Percentiles rank a stretch among this genome's conserved stretches.
Conservation (phyloP, 2,113 vertebrate genomes). For the Nerophis lumbriciformis region DNA sequence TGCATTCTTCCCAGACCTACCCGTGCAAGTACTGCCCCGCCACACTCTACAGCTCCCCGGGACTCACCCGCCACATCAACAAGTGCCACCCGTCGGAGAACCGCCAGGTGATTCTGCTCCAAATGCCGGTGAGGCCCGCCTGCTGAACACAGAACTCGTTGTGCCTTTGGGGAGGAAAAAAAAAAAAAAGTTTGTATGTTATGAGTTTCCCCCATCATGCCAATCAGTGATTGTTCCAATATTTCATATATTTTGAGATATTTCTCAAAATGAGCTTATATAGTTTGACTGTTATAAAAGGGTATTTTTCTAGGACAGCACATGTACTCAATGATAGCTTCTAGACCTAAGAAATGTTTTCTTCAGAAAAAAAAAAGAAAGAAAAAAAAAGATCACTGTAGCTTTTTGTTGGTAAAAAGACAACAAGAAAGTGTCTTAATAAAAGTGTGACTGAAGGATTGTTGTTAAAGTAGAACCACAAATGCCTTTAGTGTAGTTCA, state of each 20-base stretch:
- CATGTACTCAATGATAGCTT: conserved; percentile 77
- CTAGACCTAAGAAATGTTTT: conserved; percentile 81
- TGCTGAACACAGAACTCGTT: conserved; percentile 75
- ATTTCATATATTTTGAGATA: conserved; percentile 64
- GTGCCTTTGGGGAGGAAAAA: conserved; percentile 55
- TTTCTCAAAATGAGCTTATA: conserved; percentile 69
- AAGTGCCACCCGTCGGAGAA: conserved; percentile 99
- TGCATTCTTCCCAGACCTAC: conserved; percentile 93
- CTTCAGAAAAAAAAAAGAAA: conserved; percentile 44
- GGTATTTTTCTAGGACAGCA: conserved; percentile 80
- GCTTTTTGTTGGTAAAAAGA: conserved; percentile 87
- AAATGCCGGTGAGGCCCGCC: conserved; percentile 95
- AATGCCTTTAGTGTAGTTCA: conserved; percentile 89
- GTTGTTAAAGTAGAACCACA: conserved; percentile 88
- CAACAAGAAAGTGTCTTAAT: conserved; percentile 73
- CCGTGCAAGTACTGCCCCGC: conserved; percentile 98
- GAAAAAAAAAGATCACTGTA: conserved; percentile 73
- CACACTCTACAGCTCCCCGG: conserved; percentile 98
- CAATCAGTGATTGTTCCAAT: conserved; percentile 68
- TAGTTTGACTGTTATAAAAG: conserved; percentile 76
- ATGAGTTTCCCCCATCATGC: conserved; percentile 61
- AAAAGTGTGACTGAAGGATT: conserved; percentile 76
- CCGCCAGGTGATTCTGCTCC: conserved; percentile 95
- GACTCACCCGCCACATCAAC: conserved; percentile 98
- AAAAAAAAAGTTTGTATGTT: conserved; percentile 53